A percentile compares a stretch with the other conserved stretches of the same genome.
These are phyloP conservation scores for Thamnophis sirtalis DNA, from an alignment of 2,113 vertebrate genomes.

Conservation along the genomic window DNA sequence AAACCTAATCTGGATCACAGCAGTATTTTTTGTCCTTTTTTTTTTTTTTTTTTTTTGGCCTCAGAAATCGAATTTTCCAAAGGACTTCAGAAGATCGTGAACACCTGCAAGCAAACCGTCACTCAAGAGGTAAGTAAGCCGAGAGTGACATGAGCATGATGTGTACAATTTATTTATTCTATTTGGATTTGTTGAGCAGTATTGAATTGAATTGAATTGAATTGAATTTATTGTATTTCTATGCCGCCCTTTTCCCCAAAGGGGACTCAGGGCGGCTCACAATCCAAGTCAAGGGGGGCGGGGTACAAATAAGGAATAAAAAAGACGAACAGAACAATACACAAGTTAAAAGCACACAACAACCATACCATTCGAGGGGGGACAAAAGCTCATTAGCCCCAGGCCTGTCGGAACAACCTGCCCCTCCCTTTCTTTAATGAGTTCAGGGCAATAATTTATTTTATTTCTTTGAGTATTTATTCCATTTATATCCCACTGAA, in stretches of 20 bases:
- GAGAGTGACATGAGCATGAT: background rate
- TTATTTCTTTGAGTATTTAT: background rate
- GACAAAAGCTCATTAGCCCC: no score
- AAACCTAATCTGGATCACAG: background rate
- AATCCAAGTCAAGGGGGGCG: no score
- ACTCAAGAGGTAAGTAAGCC: conserved; percentile 76
- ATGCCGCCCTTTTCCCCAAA: no score
- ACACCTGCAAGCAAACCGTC: conserved; percentile 83
- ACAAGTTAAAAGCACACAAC: no score
- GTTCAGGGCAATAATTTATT: background rate
- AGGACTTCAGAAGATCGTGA: conserved; percentile 85
- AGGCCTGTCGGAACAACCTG: no score
- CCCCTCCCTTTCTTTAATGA: background rate
- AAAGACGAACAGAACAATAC: no score
- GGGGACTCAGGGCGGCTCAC: no score
- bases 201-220: no score
- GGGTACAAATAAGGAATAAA: no score
- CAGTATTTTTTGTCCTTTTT: background rate
- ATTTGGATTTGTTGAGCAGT: background rate
- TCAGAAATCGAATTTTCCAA: conserved; percentile 91
- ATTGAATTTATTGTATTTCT: no score
- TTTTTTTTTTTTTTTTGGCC: background rate
- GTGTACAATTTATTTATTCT: background rate
- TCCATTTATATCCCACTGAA: background rate
- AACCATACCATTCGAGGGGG: no score